Percentiles rank a stretch among this genome's conserved stretches.
These are phyloP conservation scores for Zaprionus bogoriensis DNA, from an alignment of 2,888 invertebrate species.

Conservation along the genomic window DNA sequence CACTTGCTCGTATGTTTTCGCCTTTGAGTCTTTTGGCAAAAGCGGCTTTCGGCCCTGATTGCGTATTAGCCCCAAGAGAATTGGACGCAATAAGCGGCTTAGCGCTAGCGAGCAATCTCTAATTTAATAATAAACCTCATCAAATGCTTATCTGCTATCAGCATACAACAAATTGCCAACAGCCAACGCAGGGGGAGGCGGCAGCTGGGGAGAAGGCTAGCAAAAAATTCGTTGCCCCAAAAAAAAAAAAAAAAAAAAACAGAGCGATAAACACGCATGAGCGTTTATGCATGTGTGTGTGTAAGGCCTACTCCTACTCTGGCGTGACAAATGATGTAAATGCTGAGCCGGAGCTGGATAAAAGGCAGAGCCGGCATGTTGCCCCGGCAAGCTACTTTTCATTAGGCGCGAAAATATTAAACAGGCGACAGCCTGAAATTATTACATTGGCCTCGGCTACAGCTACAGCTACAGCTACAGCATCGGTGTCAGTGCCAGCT, in stretches of 20 bases:
- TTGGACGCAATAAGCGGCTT: conserved; percentile 61
- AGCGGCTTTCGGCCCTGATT: conserved; percentile 59
- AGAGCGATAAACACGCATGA: conserved; percentile 58
- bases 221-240: no score
- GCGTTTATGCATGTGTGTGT: conserved; percentile 10
- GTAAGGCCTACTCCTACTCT: conserved; percentile 4
- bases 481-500: no score
- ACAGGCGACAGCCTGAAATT: conserved; percentile 67
- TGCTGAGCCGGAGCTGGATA: conserved; percentile 22
- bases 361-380: conserved; percentile 7
- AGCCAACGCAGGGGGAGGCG: conserved; percentile 33
- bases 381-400: conserved; percentile 57
- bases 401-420: conserved; percentile 77
- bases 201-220: conserved; percentile 31
- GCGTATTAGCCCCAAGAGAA: conserved; percentile 14
- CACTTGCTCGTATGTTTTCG: not conserved
- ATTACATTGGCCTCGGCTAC: conserved; percentile 34
- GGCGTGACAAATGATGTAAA: conserved; percentile 67
- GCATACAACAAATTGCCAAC: conserved; percentile 68
- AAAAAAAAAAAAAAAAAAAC: conserved; percentile 15
- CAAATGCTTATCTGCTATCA: conserved; percentile 77
- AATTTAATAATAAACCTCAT: conserved; percentile 73
- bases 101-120: conserved; percentile 35
- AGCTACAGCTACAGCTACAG: not conserved
- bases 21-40: conserved; percentile 7